Evolutionary conservation across 2,797 vertebrate genomes (phyloP).

Genomic region (Eulemur coronatus): DNA sequence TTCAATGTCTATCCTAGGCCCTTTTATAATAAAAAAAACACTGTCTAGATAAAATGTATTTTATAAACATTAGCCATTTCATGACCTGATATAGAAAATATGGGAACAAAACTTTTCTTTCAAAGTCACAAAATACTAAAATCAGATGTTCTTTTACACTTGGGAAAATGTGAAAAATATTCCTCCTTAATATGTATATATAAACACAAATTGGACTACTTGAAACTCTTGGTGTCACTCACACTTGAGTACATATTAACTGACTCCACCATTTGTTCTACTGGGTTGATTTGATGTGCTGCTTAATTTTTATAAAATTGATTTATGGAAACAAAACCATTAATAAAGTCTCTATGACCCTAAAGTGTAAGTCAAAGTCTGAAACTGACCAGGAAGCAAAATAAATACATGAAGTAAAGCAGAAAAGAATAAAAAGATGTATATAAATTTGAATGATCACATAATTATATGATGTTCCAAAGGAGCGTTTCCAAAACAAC

Average conservation of each 20-base stretch:
- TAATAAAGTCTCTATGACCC: background rate
- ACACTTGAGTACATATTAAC: conserved; percentile 38
- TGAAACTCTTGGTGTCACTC: conserved; percentile 50
- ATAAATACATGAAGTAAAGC: conserved; percentile 3
- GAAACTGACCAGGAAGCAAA: conserved; percentile 5
- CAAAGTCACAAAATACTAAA: conserved; percentile 65
- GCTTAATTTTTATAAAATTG: conserved; percentile 39
- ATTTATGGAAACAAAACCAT: conserved; percentile 7
- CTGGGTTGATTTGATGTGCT: background rate
- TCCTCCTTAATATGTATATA: conserved; percentile 26
- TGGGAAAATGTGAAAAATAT: conserved; percentile 59
- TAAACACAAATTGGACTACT: conserved; percentile 51
- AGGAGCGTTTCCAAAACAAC: background rate
- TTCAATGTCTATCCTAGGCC: conserved; percentile 57
- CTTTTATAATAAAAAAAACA: conserved; percentile 71
- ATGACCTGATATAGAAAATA: conserved; percentile 59
- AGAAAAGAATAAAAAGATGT: background rate
- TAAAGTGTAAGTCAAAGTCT: conserved; percentile 12
- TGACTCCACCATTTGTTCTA: conserved; percentile 19
- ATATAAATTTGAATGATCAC: background rate
- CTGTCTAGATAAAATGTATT: conserved; percentile 76
- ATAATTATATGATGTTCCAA: background rate
- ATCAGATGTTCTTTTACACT: conserved; percentile 59
- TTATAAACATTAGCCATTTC: conserved; percentile 74
- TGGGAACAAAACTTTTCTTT: conserved; percentile 61